These are phyloP conservation scores for Cosmopolites sordidus DNA, from an alignment of 2,888 invertebrate species.

Conservation along the genomic window DNA sequence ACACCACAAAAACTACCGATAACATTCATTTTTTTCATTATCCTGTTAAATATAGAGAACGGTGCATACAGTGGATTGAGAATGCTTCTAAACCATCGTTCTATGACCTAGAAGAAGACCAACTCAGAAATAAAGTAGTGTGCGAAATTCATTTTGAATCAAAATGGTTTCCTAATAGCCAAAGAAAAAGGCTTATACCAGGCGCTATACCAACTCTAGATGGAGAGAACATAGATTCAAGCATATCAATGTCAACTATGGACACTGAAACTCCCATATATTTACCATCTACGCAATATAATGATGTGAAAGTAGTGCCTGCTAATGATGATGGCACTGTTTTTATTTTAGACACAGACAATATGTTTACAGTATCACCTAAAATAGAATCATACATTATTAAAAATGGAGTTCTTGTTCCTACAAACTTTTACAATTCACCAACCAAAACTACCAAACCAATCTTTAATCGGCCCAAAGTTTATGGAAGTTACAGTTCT, in stretches of 20 bases:
- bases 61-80: constrained; percentile 57
- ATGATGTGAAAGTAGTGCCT: constrained; percentile 32
- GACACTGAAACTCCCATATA: constrained; percentile 11
- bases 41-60: constrained; percentile 56
- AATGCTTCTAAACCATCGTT: constrained; percentile 55
- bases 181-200: constrained; percentile 55
- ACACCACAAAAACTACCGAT: constrained; percentile 49
- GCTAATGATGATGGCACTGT: constrained; percentile 43
- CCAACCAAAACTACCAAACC: constrained; percentile 22
- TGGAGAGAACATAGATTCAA: constrained; percentile 34
- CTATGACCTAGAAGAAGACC: constrained; percentile 54
- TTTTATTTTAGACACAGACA: constrained; percentile 42
- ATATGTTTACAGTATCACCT: constrained; percentile 35
- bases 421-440: constrained; percentile 26
- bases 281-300: constrained; percentile 18
- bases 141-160: constrained; percentile 59
- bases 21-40: constrained; percentile 58
- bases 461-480: constrained; percentile 6
- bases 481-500: neutral
- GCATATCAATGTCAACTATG: neutral
- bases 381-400: constrained; percentile 41
- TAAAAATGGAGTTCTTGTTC: constrained; percentile 40
- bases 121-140: constrained; percentile 57
- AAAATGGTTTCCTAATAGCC: constrained; percentile 51
- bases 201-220: constrained; percentile 55